These are phyloP conservation scores for Pteromalus puparum DNA, from an alignment of 1,140 invertebrate genomes.

Conservation along the genomic window DNA sequence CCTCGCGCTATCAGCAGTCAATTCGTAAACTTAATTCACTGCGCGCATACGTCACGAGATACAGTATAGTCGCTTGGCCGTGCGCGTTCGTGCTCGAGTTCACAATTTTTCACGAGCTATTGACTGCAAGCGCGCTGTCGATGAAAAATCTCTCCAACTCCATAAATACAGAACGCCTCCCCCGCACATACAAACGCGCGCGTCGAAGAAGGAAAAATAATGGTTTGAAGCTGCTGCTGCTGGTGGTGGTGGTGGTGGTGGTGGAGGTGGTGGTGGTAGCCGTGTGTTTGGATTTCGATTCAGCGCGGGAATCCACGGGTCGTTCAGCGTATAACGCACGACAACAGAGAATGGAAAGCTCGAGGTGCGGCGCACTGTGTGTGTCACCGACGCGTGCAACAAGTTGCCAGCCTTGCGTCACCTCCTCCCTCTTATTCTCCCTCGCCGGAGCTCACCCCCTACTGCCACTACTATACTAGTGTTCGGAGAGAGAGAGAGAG, in stretches of 20 bases:
- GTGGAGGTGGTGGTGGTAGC: too few species aligned
- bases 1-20: slow-evolving; percentile 10
- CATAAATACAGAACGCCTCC: slow-evolving; percentile 30
- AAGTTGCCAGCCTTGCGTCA: slow-evolving; percentile 50
- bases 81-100: background rate
- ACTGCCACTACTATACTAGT: background rate
- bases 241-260: too few species aligned
- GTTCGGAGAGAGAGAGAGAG: background rate
- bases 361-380: slow-evolving; percentile 24
- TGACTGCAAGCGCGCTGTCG: too few species aligned
- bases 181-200: background rate
- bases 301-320: slow-evolving; percentile 12
- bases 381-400: slow-evolving; percentile 51
- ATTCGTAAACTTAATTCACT: slow-evolving; percentile 35
- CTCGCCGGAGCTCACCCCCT: background rate
- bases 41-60: slow-evolving; percentile 26
- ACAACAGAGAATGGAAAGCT: slow-evolving; percentile 26
- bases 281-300: slow-evolving; percentile 42
- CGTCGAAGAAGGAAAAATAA: slow-evolving; percentile 41
- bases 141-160: slow-evolving; percentile 17
- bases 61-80: background rate
- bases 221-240: slow-evolving; percentile 10
- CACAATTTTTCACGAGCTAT: slow-evolving; percentile 27
- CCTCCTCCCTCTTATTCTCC: slow-evolving; percentile 10
- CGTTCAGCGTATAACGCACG: background rate